These are phyloP conservation scores for Acromyrmex echinatior DNA, from an alignment of 1,140 invertebrate species.

Conservation along the genomic window DNA sequence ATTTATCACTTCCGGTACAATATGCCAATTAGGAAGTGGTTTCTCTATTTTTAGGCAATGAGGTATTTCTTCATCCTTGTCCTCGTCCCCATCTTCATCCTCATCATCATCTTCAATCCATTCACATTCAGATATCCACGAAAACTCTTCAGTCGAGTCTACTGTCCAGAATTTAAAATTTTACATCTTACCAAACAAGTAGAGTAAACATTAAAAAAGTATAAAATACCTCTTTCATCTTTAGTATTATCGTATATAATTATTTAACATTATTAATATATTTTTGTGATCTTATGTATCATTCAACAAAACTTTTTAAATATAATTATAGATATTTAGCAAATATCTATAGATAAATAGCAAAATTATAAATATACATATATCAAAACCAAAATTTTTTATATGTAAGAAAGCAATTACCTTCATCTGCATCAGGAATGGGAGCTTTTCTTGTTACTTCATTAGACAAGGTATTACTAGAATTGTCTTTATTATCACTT, in stretches of 20 bases:
- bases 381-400: background rate
- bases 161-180: background rate
- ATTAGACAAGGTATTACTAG: background rate
- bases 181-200: background rate
- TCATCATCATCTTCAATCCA: slow-evolving; percentile 81
- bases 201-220: background rate
- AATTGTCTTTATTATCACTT: slow-evolving; percentile 4
- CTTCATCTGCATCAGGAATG: slow-evolving; percentile 17
- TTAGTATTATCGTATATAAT: background rate
- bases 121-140: slow-evolving; percentile 79
- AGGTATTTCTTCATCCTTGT: slow-evolving; percentile 85
- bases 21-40: slow-evolving; percentile 90
- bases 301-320: background rate
- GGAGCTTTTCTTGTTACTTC: slow-evolving; percentile 14
- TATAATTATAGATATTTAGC: background rate
- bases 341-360: too few relatives aligned
- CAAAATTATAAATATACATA: background rate
- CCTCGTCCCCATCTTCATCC: slow-evolving; percentile 75
- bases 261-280: background rate
- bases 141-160: slow-evolving; percentile 75
- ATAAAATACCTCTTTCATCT: slow-evolving; percentile 46
- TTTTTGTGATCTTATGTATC: too few relatives aligned
- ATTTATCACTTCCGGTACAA: slow-evolving; percentile 88
- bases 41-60: slow-evolving; percentile 88
- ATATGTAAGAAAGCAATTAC: background rate